Conservation (phyloP, 1,140 invertebrate genomes). For the Gryllus bimaculatus region DNA sequence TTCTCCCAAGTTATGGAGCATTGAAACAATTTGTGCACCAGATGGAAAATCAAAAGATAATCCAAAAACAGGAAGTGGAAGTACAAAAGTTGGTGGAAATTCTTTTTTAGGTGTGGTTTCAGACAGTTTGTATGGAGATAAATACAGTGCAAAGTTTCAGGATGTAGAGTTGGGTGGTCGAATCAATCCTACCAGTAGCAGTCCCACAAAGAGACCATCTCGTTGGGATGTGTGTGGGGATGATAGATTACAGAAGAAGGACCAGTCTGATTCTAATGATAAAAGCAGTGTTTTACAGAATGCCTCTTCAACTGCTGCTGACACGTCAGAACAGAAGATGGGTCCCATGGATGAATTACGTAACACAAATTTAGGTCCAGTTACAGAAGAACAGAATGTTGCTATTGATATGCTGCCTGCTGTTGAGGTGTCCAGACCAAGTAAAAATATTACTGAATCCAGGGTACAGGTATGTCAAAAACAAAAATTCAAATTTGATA, state of each 20-base stretch:
- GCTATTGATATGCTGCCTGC: too few relatives aligned
- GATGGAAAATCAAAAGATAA: constrained; percentile 10
- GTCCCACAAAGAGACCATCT: constrained; percentile 29
- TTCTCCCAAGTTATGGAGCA: constrained; percentile 29
- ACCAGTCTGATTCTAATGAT: background rate
- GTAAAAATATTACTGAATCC: background rate
- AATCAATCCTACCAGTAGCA: background rate
- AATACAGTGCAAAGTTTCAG: background rate
- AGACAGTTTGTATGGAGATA: background rate
- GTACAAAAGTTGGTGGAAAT: background rate
- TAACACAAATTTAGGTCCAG: background rate
- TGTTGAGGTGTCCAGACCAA: too few relatives aligned
- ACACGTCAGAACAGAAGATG: background rate
- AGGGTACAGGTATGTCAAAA: background rate
- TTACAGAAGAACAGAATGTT: background rate
- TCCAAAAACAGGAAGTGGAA: background rate
- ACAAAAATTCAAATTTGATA: constrained; percentile 6
- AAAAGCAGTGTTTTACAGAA: background rate
- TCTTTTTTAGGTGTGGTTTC: background rate
- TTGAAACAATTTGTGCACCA: constrained; percentile 28
- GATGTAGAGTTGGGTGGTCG: background rate
- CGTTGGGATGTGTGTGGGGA: constrained; percentile 41
- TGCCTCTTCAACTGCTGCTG: background rate
- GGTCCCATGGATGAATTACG: background rate
- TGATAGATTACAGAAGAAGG: background rate